These are phyloP conservation scores for Indicator maculatus DNA, from an alignment of 2,113 vertebrate genomes.

Conservation along the genomic window DNA sequence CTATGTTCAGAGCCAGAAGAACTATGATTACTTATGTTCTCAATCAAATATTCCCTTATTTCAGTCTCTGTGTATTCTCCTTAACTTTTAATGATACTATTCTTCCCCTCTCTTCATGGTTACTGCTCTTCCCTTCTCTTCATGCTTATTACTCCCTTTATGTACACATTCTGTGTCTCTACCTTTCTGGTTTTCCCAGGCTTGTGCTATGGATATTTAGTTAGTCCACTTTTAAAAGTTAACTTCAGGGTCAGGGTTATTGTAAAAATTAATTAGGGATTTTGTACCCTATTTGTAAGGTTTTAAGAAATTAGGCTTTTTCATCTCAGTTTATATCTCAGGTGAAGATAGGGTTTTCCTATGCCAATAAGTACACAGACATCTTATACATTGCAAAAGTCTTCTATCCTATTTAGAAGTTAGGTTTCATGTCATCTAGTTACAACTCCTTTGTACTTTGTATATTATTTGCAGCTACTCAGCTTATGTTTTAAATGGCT, in stretches of 20 bases:
- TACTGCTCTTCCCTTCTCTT: background rate
- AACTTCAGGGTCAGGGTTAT: background rate
- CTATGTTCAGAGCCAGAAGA: background rate
- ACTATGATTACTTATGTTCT: background rate
- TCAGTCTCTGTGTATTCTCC: background rate
- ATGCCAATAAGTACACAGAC: background rate
- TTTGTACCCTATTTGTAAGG: background rate
- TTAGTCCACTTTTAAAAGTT: background rate
- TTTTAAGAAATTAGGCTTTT: background rate
- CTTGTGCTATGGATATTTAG: background rate
- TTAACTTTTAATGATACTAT: background rate
- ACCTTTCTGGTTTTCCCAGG: background rate
- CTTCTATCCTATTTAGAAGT: background rate
- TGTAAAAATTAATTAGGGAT: background rate
- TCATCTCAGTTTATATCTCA: background rate
- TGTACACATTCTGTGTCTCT: background rate
- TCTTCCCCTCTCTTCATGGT: background rate
- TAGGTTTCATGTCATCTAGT: background rate
- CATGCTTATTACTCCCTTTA: background rate
- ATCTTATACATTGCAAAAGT: background rate
- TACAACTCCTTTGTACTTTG: background rate
- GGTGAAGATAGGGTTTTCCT: background rate
- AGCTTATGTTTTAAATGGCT: background rate
- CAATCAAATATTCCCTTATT: background rate
- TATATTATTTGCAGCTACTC: background rate